Percentiles rank a stretch among this genome's conserved stretches.
These are phyloP conservation scores for Perca fluviatilis DNA, from an alignment of 2,113 vertebrate genomes.

Conservation along the genomic window DNA sequence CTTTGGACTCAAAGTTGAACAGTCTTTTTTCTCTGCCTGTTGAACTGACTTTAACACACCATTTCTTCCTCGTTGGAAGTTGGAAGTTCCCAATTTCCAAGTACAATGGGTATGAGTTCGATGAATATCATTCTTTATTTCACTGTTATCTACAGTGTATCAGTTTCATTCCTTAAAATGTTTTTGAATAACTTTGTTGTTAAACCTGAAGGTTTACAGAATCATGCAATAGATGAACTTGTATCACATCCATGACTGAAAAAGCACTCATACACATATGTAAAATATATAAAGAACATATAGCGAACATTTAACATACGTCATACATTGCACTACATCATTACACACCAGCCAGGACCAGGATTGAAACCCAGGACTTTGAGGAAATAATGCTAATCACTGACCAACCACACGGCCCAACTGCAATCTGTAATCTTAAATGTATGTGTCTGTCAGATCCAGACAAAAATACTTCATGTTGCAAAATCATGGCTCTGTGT, in stretches of 20 bases:
- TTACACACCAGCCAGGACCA: background rate
- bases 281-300: background rate
- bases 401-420: background rate
- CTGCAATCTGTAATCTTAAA: background rate
- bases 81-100: too few species aligned
- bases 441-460: background rate
- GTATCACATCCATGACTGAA: background rate
- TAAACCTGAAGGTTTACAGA: background rate
- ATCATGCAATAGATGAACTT: background rate
- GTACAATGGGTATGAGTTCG: too few species aligned
- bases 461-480: constrained; percentile 22
- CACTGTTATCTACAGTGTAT: too few species aligned
- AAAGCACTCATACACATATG: background rate
- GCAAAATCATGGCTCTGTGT: background rate
- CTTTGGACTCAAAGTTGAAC: too few species aligned
- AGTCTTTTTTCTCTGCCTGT: too few species aligned
- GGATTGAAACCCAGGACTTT: background rate
- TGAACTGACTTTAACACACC: too few species aligned
- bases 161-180: too few species aligned
- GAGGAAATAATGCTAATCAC: constrained; percentile 3
- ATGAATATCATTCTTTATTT: too few species aligned
- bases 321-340: background rate
- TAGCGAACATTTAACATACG: background rate
- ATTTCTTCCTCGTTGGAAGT: too few species aligned
- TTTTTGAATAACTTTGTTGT: too few species aligned